Evolutionary conservation across 2,113 vertebrate species (phyloP), one percentile per base, ranked within the genome.

Genomic region (Callipepla squamata): DNA sequence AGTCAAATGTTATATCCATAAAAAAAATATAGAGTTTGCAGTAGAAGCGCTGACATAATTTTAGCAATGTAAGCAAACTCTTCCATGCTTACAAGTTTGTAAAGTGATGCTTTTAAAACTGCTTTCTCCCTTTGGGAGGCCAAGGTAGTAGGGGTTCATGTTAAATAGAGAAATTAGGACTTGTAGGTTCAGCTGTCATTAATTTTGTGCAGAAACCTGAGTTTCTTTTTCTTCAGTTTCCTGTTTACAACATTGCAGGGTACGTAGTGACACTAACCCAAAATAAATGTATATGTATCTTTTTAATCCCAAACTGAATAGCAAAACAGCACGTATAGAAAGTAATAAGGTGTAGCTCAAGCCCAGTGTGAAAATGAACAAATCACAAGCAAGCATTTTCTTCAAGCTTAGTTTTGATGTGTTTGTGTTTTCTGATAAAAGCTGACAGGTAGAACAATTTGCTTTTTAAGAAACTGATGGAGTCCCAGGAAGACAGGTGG

Each of bases 331-430:
- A 84, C 80, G 90, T 85, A 51, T 66, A 50, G 90, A 95, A 95
- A 97, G 86, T 91, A 95, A 96, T 94, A 93, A 91, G 79, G 59
- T 85, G 19, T 83, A 91, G 66, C 76, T 94, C 90, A 94, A 95
- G 73, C 42, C 88, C 96, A 79, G 86, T 88, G 86, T 88, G 79
- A 95, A 97, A 96, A 94, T 36, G 86, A 96, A 96, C 90, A 96
- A 97, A 96, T 87, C 90, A 92, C 76, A 92, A 63, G 30, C 66
- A 81, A 95, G 62, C 17, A 67, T 73, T 84, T 95, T 86, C 93
- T 95, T 87, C 44, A 82, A 80, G 76, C 34, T 86, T 59, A 74
- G 79, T 93, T 94, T 95, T 95, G 81, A 87, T 86, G 67, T 92
- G 62, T 61, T 93, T 85, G 16, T 90, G 62, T 62, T 90, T 94